A percentile compares a stretch with the other conserved stretches of the same genome.
phyloP scores from a whole-genome alignment of 2,888 invertebrate species.

The Eupithecia subfuscata region DNA sequence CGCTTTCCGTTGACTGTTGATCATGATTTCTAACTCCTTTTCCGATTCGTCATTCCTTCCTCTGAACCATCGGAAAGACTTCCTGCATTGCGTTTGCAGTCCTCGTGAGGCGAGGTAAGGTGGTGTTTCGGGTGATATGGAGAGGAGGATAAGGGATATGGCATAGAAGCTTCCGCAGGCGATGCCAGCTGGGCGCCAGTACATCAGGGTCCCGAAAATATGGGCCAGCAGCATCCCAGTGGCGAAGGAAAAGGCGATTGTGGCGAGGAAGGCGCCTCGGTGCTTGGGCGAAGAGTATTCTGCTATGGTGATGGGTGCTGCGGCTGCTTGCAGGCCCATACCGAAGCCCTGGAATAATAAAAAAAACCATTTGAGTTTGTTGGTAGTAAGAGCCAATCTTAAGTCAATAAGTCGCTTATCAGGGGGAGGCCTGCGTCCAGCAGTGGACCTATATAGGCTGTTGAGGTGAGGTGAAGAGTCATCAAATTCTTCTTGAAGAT shows the following conservation, averaged over 20 bases:
- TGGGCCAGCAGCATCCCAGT: constrained; percentile 86
- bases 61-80: constrained; percentile 84
- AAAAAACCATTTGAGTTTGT: background rate
- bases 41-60: constrained; percentile 75
- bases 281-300: constrained; percentile 83
- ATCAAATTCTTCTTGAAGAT: too few species aligned
- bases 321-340: constrained; percentile 81
- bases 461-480: too few species aligned
- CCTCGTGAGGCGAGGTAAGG: constrained; percentile 85
- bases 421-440: too few species aligned
- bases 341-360: constrained; percentile 73
- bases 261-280: constrained; percentile 86
- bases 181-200: constrained; percentile 84
- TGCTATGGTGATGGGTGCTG: constrained; percentile 76
- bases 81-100: constrained; percentile 79
- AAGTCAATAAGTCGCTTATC: too few species aligned
- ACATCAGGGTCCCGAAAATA: constrained; percentile 84
- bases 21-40: constrained; percentile 76
- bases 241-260: constrained; percentile 86
- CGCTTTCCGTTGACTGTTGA: constrained; percentile 68
- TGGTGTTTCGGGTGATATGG: constrained; percentile 86
- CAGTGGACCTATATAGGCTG: too few species aligned
- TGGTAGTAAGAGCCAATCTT: background rate
- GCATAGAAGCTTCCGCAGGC: constrained; percentile 80
- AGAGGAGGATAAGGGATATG: constrained; percentile 78